These are phyloP conservation scores for Spinibarbus caldwelli DNA, from an alignment of 2,797 vertebrate genomes.

Conservation along the genomic window DNA sequence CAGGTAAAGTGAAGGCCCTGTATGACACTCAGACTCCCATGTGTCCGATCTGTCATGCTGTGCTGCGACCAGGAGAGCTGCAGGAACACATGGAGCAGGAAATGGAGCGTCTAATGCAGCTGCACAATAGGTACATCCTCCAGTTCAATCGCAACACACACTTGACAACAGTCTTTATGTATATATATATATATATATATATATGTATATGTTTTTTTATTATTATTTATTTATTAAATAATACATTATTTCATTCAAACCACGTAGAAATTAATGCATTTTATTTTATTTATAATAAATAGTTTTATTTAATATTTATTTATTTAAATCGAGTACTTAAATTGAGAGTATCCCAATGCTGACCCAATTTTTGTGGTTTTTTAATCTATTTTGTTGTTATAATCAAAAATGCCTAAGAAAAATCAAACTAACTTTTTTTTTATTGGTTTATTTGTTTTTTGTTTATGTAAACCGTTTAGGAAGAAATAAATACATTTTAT, in stretches of 20 bases:
- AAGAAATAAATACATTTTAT: not conserved
- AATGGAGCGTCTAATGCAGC: conserved; percentile 86
- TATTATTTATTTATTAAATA: too few relatives aligned
- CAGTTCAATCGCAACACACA: not conserved
- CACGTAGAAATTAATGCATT: too few relatives aligned
- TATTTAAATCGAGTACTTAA: not conserved
- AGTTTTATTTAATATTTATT: not conserved
- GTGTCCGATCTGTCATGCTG: conserved; percentile 92
- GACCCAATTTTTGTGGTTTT: not conserved
- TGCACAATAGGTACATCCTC: conserved; percentile 85
- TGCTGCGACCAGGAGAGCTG: conserved; percentile 89
- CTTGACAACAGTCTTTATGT: too few relatives aligned
- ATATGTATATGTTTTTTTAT: too few relatives aligned
- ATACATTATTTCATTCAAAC: too few relatives aligned
- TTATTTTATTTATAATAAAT: too few relatives aligned
- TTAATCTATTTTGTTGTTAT: not conserved
- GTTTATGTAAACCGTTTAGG: not conserved
- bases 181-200: not conserved
- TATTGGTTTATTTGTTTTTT: not conserved
- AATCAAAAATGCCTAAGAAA: not conserved
- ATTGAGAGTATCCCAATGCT: not conserved
- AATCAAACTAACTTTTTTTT: not conserved
- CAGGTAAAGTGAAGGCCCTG: conserved; percentile 89
- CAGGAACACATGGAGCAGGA: conserved; percentile 97
- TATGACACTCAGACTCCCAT: conserved; percentile 91